These are phyloP conservation scores for Silurus asotus DNA, from an alignment of 2,113 vertebrate genomes.

Conservation along the genomic window DNA sequence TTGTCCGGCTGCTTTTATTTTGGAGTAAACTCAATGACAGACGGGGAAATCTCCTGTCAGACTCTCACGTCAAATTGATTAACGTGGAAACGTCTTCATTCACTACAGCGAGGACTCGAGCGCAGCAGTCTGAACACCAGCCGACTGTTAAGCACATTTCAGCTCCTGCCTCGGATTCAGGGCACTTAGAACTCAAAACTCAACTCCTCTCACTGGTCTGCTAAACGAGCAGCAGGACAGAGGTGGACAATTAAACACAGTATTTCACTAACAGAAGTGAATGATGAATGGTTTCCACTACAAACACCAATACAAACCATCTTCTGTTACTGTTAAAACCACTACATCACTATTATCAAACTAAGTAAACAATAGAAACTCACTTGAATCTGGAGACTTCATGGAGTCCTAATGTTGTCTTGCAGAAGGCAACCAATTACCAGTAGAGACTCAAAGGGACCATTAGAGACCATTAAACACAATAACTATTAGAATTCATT, in stretches of 20 bases:
- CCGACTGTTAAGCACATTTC: background rate
- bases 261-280: background rate
- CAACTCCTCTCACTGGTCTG: background rate
- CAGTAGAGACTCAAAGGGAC: too few species aligned
- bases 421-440: too few species aligned
- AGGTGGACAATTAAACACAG: background rate
- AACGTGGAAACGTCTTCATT: background rate
- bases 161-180: background rate
- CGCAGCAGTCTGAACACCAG: background rate
- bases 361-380: too few species aligned
- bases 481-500: too few species aligned
- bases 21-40: background rate
- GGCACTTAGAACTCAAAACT: background rate
- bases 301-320: background rate
- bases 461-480: too few species aligned
- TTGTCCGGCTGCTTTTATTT: conserved; percentile 19
- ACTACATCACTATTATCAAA: too few species aligned
- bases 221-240: background rate
- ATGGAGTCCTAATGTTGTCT: too few species aligned
- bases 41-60: background rate
- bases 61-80: background rate
- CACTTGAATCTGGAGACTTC: too few species aligned
- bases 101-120: too few species aligned
- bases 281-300: too few species aligned
- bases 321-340: background rate